Evolutionary conservation across 92 coral and sea anemone species (phyloP), one percentile per base, ranked within the genome.

Genomic region (Phenganax stokvisi): DNA sequence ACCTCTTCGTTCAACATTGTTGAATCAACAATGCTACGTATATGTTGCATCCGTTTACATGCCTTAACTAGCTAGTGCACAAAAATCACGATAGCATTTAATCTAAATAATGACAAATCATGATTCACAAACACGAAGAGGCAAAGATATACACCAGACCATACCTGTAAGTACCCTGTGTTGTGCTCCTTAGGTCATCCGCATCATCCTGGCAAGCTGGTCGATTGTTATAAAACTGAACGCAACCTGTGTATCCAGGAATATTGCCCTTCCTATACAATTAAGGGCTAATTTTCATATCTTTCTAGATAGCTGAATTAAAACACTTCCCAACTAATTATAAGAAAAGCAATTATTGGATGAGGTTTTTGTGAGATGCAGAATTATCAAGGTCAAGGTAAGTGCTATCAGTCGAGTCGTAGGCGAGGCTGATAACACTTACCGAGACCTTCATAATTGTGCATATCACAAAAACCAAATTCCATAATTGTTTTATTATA

Each of bases 231-330:
- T 86, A 74, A 74, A 81, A 94, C 57, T 92, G 80, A 30, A 91
- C 89, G 73, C 93, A 87, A 17, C 98, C 98, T 12, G 92, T 57
- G 79, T 94, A 94, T 0, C 98, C 98, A 7, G 98, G 98, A 75
- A 94, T 92, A 68, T 94, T 92, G 1, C 90, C 90, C 77, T 83
- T 93, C 84, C 98, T 93, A 70, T 7, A 12, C 12, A 54, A 56
- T 0, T 55, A 30, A 20, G 25, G 25, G 25, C 25, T 20, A 20
- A 20, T 20, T 20, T 20, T 20, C 25, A 20, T 20, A 20, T 20
- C 25, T 20, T 20, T 20, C 25, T 20, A 20, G 25, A 20, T 20
- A 20, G 25, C 25, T 20, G 25, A 20, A 20, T 20, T 20, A 20
- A 20, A 20, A 20, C 25, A 20, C 25, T 20, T 20, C 25, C 25